A percentile compares a stretch with the other conserved stretches of the same genome.
These are phyloP conservation scores for Coleophora flavipennella DNA, from an alignment of 2,888 invertebrate species.

Conservation along the genomic window DNA sequence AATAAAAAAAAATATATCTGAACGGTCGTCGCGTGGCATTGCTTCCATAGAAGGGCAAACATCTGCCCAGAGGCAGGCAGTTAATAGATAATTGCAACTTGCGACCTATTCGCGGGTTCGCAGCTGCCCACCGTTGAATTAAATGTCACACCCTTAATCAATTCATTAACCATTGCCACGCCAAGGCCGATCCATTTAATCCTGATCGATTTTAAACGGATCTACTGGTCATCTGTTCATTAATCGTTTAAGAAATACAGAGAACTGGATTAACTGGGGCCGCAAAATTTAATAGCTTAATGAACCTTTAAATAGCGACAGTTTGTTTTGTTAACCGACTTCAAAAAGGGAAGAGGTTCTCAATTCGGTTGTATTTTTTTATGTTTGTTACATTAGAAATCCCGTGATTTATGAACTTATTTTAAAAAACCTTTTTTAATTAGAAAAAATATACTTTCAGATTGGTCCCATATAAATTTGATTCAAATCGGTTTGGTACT, in stretches of 20 bases:
- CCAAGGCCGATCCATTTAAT: conserved; percentile 37
- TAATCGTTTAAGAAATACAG: not conserved
- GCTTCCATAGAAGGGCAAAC: conserved; percentile 37
- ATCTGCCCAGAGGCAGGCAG: conserved; percentile 44
- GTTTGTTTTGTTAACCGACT: too few species aligned
- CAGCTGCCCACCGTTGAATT: conserved; percentile 54
- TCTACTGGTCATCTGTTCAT: too few species aligned
- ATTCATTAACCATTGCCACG: conserved; percentile 37
- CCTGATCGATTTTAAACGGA: conserved; percentile 21
- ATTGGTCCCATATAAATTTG: too few species aligned
- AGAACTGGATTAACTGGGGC: conserved; percentile 4
- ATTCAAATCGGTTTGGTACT: too few species aligned
- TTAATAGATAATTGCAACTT: conserved; percentile 38
- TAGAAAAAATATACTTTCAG: too few species aligned
- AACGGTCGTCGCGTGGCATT: conserved; percentile 26
- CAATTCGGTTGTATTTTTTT: too few species aligned
- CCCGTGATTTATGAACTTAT: too few species aligned
- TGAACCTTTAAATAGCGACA: too few species aligned
- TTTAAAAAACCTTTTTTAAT: too few species aligned
- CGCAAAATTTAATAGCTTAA: too few species aligned
- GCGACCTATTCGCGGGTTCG: conserved; percentile 42
- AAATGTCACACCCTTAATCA: conserved; percentile 62
- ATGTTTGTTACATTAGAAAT: too few species aligned
- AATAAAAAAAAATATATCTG: conserved; percentile 25
- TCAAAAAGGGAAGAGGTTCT: too few species aligned